Percentiles rank a stretch among this genome's conserved stretches.
Conservation (phyloP, 2,888 invertebrate genomes). For the Agriopis marginaria region DNA sequence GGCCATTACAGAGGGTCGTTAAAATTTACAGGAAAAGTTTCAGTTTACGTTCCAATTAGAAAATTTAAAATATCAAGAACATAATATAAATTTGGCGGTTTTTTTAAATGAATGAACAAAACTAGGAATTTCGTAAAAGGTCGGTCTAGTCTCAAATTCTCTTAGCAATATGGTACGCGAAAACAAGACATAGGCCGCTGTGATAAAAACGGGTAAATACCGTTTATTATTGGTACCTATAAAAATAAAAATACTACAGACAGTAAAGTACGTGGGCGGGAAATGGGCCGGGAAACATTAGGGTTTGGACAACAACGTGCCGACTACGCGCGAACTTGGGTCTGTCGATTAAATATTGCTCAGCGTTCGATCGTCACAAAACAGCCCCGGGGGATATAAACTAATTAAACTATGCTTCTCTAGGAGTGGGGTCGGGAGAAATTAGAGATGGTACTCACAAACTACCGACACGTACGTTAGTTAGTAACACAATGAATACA, state of each 20-base stretch:
- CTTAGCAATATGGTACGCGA: not conserved
- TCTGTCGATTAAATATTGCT: not conserved
- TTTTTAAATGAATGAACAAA: too few relatives aligned
- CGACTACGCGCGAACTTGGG: not conserved
- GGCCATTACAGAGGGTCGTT: not conserved
- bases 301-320: not conserved
- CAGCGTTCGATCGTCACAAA: not conserved
- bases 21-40: not conserved
- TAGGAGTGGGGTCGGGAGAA: not conserved
- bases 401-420: not conserved
- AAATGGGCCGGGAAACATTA: not conserved
- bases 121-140: too few relatives aligned
- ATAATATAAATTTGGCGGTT: too few relatives aligned
- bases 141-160: too few relatives aligned
- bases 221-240: slow-evolving; percentile 1
- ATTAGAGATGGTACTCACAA: not conserved
- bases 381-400: not conserved
- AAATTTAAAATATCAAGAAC: too few relatives aligned
- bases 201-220: not conserved
- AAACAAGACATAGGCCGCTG: not conserved
- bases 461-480: not conserved
- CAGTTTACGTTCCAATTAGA: too few relatives aligned
- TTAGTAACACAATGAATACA: not conserved
- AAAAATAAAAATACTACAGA: slow-evolving; percentile 25
- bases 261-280: not conserved